Conservation (phyloP, 2,113 vertebrate genomes). For the Onychostruthus taczanowskii region DNA sequence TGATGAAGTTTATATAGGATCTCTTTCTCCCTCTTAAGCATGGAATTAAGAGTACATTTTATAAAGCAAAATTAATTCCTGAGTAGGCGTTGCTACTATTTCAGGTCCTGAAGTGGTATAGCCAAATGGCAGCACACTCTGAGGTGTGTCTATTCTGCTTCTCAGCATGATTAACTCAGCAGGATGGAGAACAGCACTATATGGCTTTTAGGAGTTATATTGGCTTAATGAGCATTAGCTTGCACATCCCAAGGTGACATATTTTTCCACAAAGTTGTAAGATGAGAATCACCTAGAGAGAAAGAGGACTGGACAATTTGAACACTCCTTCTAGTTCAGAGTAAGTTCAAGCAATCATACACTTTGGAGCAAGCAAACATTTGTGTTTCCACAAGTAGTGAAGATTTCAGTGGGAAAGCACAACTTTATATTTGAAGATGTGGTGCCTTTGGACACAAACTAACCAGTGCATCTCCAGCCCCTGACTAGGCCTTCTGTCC, state of each 20-base stretch:
- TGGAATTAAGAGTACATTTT: background rate
- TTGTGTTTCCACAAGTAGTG: background rate
- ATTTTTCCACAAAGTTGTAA: background rate
- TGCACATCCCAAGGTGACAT: background rate
- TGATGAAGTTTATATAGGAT: background rate
- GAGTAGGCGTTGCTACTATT: background rate
- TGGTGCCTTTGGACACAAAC: background rate
- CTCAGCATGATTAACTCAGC: background rate
- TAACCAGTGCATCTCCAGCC: background rate
- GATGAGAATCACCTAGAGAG: background rate
- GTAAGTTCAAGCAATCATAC: background rate
- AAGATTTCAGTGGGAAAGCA: background rate
- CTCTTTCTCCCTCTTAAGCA: background rate
- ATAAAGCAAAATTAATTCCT: slow-evolving; percentile 4
- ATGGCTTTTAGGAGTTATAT: background rate
- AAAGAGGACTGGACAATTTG: background rate
- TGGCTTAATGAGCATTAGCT: background rate
- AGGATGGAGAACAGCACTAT: background rate
- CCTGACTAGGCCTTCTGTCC: background rate
- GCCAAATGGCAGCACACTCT: background rate
- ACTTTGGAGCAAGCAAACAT: background rate
- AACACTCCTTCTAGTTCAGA: background rate
- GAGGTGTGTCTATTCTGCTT: background rate
- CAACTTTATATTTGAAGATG: background rate
- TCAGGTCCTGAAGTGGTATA: background rate